A percentile compares a stretch with the other conserved stretches of the same genome.
Conservation (phyloP, 2,888 invertebrate genomes). For the Heliconius aoede region DNA sequence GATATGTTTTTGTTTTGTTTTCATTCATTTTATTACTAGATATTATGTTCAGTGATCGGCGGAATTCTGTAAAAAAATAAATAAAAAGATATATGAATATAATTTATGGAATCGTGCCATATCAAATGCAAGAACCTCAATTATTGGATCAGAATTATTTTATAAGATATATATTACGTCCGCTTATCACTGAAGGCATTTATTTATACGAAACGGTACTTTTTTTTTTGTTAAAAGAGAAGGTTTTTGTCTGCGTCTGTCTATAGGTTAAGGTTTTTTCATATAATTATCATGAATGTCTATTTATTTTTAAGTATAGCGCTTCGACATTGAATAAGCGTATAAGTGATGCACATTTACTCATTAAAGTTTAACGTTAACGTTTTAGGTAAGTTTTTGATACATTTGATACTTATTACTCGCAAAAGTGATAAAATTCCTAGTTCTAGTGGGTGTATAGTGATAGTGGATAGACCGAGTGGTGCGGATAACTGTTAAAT, state of each 20-base stretch:
- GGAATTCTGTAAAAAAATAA: constrained; percentile 50
- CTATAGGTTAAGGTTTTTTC: constrained; percentile 72
- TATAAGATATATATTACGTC: constrained; percentile 50
- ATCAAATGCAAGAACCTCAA: constrained; percentile 54
- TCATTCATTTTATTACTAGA: constrained; percentile 51
- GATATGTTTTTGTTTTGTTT: constrained; percentile 55
- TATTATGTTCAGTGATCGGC: constrained; percentile 64
- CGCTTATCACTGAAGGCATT: constrained; percentile 68
- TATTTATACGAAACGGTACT: constrained; percentile 48
- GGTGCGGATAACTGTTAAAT: constrained; percentile 72
- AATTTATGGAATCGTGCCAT: constrained; percentile 57
- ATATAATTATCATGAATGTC: constrained; percentile 76
- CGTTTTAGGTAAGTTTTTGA: constrained; percentile 77
- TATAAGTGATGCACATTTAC: constrained; percentile 76
- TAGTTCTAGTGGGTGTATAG: constrained; percentile 76
- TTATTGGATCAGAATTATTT: constrained; percentile 49
- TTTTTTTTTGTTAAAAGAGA: constrained; percentile 50
- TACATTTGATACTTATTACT: constrained; percentile 83
- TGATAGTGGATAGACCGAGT: constrained; percentile 63
- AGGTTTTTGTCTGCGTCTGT: constrained; percentile 63
- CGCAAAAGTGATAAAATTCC: constrained; percentile 78
- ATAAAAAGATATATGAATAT: constrained; percentile 45
- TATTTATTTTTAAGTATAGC: constrained; percentile 79
- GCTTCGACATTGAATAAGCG: constrained; percentile 73
- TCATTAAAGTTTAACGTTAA: constrained; percentile 76